Base-by-base conservation (phyloP, 2,888 invertebrate species). In the Lysandra coridon region DNA sequence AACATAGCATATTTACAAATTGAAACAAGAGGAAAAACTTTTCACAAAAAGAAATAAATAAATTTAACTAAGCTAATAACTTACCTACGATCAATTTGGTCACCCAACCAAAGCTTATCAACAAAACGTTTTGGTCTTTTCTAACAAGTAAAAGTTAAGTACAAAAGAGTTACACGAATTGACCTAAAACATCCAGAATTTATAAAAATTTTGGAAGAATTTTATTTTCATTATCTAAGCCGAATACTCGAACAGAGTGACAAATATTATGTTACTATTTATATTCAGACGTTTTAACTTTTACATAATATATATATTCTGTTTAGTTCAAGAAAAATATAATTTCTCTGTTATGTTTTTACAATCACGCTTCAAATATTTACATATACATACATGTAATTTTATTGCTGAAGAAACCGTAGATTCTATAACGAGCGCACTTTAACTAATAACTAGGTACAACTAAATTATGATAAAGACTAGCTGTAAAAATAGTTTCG, bases 341-440 rank as follows among this genome's bases (percentile, higher is more conserved):
- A 92, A 86, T 88, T 88, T 87, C 89, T 93, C 91, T 93, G 89
- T 89, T 84, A 86, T 86, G 87, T 90, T 90, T 90, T 88, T 92
- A 93, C 91, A 93, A 89, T 90, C 89, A 88, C 87, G 88, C 85
- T 89, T 90, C 86, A 84, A 88, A 88, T 94, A 94, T 94, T 91
- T 94, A 94, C 93, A 94, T 85, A 89, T 92, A 92, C 88, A 87
- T 92, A 92, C 89, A 92, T 83, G 84, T 87, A 87, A 88, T 92
- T 92, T 93, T 93, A 94, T 94, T 94, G 93, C 93, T 94, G 93
- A 90, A 91, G 89, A 90, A 92, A 90, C 91, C 88, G 85, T 88
- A 88, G 86, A 89, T 90, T 85, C 88, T 92, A 90, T 86, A 87
- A 86, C 88, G 87, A 89, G 86, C 88, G 83, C 87, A 86, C 86